These are phyloP conservation scores for Nannospalax galili DNA, from an alignment of 2,113 vertebrate species.

Conservation along the genomic window DNA sequence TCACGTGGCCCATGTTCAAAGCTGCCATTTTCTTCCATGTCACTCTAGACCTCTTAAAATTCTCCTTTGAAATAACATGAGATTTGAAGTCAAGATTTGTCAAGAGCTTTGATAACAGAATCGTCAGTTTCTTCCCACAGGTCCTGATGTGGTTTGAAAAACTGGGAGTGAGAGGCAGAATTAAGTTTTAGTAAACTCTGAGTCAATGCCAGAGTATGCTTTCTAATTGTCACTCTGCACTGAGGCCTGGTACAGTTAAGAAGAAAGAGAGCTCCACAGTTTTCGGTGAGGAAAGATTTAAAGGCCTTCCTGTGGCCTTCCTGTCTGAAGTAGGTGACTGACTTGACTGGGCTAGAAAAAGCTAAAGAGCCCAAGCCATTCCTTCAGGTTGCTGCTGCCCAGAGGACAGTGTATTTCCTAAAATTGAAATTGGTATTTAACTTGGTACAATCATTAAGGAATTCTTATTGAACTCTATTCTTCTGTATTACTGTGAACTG, in stretches of 20 bases:
- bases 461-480: no score
- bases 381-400: no score
- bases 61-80: constrained; percentile 37
- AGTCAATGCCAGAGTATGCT: neutral
- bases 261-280: neutral
- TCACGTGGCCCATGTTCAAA: neutral
- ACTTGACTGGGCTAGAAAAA: neutral
- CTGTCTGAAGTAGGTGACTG: neutral
- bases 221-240: neutral
- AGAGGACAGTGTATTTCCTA: no score
- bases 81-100: neutral
- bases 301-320: neutral
- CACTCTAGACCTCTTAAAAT: neutral
- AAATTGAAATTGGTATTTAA: no score
- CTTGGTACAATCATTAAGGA: no score
- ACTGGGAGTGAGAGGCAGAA: neutral
- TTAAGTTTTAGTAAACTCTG: constrained; percentile 43
- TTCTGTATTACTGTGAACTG: no score
- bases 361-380: no score
- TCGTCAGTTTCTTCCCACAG: neutral
- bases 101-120: neutral
- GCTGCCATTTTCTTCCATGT: neutral
- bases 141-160: neutral
- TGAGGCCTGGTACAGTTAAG: neutral
- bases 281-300: neutral